These are phyloP conservation scores for Coenobita brevimanus DNA, from an alignment of 1,140 invertebrate genomes.

Conservation along the genomic window DNA sequence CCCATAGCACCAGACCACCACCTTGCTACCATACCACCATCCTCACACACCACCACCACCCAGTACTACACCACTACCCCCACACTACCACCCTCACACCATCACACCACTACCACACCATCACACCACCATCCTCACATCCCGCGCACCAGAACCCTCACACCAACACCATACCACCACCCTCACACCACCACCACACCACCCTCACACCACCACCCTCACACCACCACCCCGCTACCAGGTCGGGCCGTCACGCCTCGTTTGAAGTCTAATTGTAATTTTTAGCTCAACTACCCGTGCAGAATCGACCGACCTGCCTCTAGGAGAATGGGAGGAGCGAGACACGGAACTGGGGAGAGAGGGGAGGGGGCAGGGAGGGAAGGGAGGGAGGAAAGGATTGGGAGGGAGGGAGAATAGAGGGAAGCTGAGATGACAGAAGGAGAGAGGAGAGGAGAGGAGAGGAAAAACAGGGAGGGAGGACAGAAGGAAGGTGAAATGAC, in stretches of 20 bases:
- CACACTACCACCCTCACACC: too few relatives aligned
- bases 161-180: too few relatives aligned
- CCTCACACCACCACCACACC: not conserved
- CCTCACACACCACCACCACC: too few relatives aligned
- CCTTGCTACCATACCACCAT: too few relatives aligned
- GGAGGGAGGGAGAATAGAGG: not conserved
- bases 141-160: too few relatives aligned
- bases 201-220: not conserved
- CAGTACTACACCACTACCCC: too few relatives aligned
- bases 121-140: too few relatives aligned
- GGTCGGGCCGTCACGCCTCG: not conserved
- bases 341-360: not conserved
- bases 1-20: too few relatives aligned
- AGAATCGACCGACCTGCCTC: not conserved
- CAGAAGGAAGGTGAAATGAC: not conserved
- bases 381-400: too few relatives aligned
- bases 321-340: too few relatives aligned
- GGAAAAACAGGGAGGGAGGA: not conserved
- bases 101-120: too few relatives aligned
- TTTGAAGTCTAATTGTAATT: conserved; percentile 22
- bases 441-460: not conserved
- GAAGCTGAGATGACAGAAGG: not conserved
- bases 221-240: not conserved
- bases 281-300: conserved; percentile 30
- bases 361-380: too few relatives aligned